These are phyloP conservation scores for Pedicia rivosa DNA, from an alignment of 2,888 invertebrate genomes.

Conservation along the genomic window DNA sequence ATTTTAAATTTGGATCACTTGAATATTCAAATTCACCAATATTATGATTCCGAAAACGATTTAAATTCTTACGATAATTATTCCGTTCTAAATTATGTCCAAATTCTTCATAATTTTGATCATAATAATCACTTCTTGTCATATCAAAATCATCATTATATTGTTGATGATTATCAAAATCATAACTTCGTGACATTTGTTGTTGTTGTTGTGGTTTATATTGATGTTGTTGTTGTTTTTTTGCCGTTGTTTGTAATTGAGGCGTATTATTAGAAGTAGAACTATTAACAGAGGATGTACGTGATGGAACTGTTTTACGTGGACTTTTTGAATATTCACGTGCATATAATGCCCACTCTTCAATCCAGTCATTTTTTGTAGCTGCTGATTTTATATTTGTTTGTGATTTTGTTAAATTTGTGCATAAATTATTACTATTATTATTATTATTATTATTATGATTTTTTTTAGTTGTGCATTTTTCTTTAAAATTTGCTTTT, in stretches of 20 bases:
- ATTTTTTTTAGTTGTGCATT: no score
- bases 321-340: slow-evolving; percentile 15
- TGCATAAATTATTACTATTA: slow-evolving; percentile 1
- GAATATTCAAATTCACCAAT: slow-evolving; percentile 27
- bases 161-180: slow-evolving; percentile 17
- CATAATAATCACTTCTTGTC: slow-evolving; percentile 3
- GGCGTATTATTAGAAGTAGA: slow-evolving; percentile 10
- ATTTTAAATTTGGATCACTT: slow-evolving; percentile 21
- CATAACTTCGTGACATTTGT: slow-evolving; percentile 29
- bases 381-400: slow-evolving; percentile 21
- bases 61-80: slow-evolving; percentile 5
- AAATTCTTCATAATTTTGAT: slow-evolving; percentile 8
- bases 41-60: slow-evolving; percentile 14
- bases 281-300: slow-evolving; percentile 12
- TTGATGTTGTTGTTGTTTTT: no score
- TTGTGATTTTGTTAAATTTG: no score
- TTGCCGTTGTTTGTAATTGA: no score
- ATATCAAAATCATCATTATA: slow-evolving; percentile 3
- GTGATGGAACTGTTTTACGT: slow-evolving; percentile 2
- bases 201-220: no score
- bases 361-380: slow-evolving; percentile 38
- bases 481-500: slow-evolving; percentile 1
- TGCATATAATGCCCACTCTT: slow-evolving; percentile 47
- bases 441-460: slow-evolving; percentile 3
- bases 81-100: slow-evolving; percentile 9